phyloP scores from a whole-genome alignment of 1,140 invertebrate species.

The Bombus ignitus region DNA sequence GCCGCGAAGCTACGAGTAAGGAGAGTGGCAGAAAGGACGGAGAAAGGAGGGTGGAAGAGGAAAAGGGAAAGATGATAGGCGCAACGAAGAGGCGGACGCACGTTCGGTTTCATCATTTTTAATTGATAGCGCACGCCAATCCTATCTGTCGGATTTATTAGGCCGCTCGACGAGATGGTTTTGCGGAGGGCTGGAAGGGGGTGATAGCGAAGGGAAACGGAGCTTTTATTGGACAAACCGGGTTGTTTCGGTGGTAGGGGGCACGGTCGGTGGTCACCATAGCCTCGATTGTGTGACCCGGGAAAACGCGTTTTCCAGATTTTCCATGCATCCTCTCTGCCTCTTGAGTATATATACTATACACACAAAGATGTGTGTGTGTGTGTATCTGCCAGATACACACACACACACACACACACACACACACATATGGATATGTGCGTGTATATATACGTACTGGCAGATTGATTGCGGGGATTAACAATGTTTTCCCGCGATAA shows the following conservation, averaged over 20 bases:
- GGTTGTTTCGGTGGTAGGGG: conserved; percentile 53
- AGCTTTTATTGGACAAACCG: conserved; percentile 67
- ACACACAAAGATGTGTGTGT: not conserved
- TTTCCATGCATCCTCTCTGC: conserved; percentile 49
- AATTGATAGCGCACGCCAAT: conserved; percentile 79
- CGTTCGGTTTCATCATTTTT: conserved; percentile 78
- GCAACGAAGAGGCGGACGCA: conserved; percentile 48
- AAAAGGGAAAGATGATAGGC: not conserved
- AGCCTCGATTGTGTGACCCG: conserved; percentile 64
- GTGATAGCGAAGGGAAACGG: conserved; percentile 41
- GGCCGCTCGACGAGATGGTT: conserved; percentile 70
- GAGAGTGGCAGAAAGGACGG: conserved; percentile 46
- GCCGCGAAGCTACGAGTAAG: conserved; percentile 15
- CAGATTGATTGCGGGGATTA: conserved; percentile 53
- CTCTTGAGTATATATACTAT: not conserved
- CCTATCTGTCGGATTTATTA: conserved; percentile 77
- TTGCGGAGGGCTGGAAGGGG: conserved; percentile 60
- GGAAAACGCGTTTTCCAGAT: conserved; percentile 64
- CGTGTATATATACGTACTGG: not conserved
- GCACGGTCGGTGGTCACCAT: conserved; percentile 57
- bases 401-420: fast-evolving
- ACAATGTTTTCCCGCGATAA: conserved; percentile 53
- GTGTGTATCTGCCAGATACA: fast-evolving
- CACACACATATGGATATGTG: not conserved
- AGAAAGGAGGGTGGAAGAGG: conserved; percentile 14